phyloP scores from a whole-genome alignment of 2,888 invertebrate genomes.

The Lobophora halterata region DNA sequence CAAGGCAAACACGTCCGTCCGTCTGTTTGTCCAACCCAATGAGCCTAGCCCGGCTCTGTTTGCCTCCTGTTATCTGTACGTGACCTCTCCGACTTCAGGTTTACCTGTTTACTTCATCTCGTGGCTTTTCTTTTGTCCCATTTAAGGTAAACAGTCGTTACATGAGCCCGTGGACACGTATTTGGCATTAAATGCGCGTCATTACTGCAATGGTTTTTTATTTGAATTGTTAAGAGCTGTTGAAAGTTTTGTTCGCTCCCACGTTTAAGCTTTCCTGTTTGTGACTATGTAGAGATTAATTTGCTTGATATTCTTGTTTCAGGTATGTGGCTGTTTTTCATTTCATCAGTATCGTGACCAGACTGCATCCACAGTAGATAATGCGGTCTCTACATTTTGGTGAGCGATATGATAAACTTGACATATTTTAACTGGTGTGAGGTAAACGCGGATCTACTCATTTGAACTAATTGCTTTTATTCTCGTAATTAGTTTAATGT shows the following conservation, averaged over 20 bases:
- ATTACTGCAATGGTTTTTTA: slow-evolving; percentile 27
- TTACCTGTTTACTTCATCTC: slow-evolving; percentile 44
- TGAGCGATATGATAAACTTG: neutral
- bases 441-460: slow-evolving; percentile 38
- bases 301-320: slow-evolving; percentile 38
- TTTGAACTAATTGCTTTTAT: slow-evolving; percentile 32
- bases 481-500: slow-evolving; percentile 7
- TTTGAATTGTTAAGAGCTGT: slow-evolving; percentile 17
- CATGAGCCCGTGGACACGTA: slow-evolving; percentile 52
- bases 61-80: slow-evolving; percentile 54
- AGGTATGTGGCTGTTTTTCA: slow-evolving; percentile 45
- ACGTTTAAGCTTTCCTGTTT: slow-evolving; percentile 9
- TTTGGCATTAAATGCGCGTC: slow-evolving; percentile 38
- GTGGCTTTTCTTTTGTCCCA: slow-evolving; percentile 46
- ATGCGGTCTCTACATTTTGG: neutral
- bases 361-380: too few species aligned
- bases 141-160: slow-evolving; percentile 45
- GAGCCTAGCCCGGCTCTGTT: slow-evolving; percentile 51
- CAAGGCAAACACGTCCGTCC: slow-evolving; percentile 57
- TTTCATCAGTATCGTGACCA: too few species aligned
- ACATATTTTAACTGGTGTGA: neutral
- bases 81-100: slow-evolving; percentile 57
- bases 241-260: slow-evolving; percentile 10
- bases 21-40: slow-evolving; percentile 64
- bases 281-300: slow-evolving; percentile 17